A percentile compares a stretch with the other conserved stretches of the same genome.
These are phyloP conservation scores for Parnassius smintheus DNA, from an alignment of 2,888 invertebrate genomes.

Conservation along the genomic window DNA sequence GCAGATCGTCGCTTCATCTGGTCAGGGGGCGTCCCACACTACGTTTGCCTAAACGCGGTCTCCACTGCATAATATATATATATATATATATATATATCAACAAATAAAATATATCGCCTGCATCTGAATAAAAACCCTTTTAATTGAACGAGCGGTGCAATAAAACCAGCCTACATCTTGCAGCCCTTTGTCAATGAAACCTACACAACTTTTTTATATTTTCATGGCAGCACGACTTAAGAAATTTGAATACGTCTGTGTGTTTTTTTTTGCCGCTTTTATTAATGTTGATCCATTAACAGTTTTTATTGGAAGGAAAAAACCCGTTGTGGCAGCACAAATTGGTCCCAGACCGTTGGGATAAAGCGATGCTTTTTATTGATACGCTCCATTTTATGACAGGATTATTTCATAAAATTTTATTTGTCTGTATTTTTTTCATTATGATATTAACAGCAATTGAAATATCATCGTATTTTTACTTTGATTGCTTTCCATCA, in stretches of 20 bases:
- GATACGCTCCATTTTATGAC: conserved; percentile 51
- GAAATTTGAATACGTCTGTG: conserved; percentile 54
- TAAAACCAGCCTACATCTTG: not conserved
- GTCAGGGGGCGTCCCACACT: no score
- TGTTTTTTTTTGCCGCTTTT: conserved; percentile 60
- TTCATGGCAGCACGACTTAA: conserved; percentile 41
- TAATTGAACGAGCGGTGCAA: not conserved
- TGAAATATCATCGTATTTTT: no score
- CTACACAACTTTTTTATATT: conserved; percentile 10
- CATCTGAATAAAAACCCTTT: not conserved
- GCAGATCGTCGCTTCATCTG: no score
- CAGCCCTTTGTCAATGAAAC: conserved; percentile 6
- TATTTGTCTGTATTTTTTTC: conserved; percentile 44
- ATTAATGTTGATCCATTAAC: conserved; percentile 71
- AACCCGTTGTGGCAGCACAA: conserved; percentile 63
- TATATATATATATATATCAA: no score
- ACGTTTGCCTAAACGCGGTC: no score
- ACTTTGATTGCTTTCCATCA: no score
- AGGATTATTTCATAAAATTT: conserved; percentile 49
- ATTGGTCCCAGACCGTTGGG: conserved; percentile 57
- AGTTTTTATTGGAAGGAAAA: conserved; percentile 58
- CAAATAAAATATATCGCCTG: no score
- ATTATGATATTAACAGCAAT: conserved; percentile 32
- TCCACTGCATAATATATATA: no score
- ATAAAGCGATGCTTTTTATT: conserved; percentile 59